phyloP scores from a whole-genome alignment of 2,888 invertebrate species.

The Koerneria pararmatus region DNA sequence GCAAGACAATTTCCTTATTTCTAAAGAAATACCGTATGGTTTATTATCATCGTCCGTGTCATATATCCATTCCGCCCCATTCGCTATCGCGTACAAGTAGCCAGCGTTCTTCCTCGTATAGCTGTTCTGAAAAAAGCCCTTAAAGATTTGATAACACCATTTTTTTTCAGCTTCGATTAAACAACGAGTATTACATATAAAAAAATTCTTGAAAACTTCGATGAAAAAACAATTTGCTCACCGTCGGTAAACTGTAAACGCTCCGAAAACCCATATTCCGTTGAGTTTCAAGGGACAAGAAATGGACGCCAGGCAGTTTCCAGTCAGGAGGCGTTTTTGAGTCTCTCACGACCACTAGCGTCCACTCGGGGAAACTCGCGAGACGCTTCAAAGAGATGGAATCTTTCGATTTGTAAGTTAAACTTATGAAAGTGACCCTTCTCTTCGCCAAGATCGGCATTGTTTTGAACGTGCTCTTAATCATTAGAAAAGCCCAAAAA shows the following conservation, averaged over 20 bases:
- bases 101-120: constrained; percentile 33
- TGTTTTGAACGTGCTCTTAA: too few relatives aligned
- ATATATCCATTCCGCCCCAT: constrained; percentile 36
- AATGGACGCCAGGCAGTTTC: constrained; percentile 25
- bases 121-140: constrained; percentile 7
- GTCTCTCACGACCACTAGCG: constrained; percentile 28
- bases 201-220: too few relatives aligned
- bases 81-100: constrained; percentile 35
- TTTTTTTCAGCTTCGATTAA: not conserved
- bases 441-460: too few relatives aligned
- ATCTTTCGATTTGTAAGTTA: too few relatives aligned
- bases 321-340: constrained; percentile 29
- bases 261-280: not conserved
- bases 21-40: constrained; percentile 25
- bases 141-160: not conserved
- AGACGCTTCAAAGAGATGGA: constrained; percentile 18
- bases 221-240: not conserved
- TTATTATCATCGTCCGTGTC: constrained; percentile 37
- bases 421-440: too few relatives aligned
- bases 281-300: constrained; percentile 24
- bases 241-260: too few relatives aligned
- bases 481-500: too few relatives aligned
- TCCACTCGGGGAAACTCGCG: constrained; percentile 25
- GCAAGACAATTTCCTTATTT: too few relatives aligned
- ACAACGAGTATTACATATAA: not conserved